Conservation (phyloP, 1,140 invertebrate species). For the Bombyx mandarina region DNA sequence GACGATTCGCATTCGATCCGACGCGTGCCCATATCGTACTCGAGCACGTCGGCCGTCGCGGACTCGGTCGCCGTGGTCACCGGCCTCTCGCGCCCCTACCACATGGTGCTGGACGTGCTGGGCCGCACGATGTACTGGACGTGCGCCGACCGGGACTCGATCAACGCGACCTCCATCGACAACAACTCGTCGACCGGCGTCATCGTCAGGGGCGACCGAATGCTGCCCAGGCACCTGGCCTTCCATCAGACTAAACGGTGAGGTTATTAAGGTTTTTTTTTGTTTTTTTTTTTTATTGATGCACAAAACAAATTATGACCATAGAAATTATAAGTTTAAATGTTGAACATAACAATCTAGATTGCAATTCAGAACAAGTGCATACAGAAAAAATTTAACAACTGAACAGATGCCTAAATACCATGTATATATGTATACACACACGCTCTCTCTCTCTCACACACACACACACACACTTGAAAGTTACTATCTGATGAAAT, state of each 20-base stretch:
- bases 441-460: too few species aligned
- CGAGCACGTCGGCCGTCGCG: slow-evolving; percentile 44
- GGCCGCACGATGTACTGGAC: slow-evolving; percentile 91
- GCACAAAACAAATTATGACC: too few species aligned
- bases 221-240: slow-evolving; percentile 86
- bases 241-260: slow-evolving; percentile 84
- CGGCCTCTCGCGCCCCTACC: slow-evolving; percentile 75
- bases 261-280: neutral
- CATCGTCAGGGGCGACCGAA: slow-evolving; percentile 79
- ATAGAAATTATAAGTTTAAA: too few species aligned
- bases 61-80: slow-evolving; percentile 74
- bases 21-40: slow-evolving; percentile 76
- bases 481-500: too few species aligned
- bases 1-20: slow-evolving; percentile 83
- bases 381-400: too few species aligned
- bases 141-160: slow-evolving; percentile 84
- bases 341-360: too few species aligned
- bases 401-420: too few species aligned
- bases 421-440: too few species aligned
- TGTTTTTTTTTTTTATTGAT: too few species aligned
- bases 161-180: slow-evolving; percentile 85
- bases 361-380: too few species aligned
- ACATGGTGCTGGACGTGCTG: slow-evolving; percentile 89
- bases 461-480: too few species aligned
- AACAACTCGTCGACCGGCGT: slow-evolving; percentile 71